Conservation (phyloP, 2,888 invertebrate species). For the Ceraclea dissimilis region DNA sequence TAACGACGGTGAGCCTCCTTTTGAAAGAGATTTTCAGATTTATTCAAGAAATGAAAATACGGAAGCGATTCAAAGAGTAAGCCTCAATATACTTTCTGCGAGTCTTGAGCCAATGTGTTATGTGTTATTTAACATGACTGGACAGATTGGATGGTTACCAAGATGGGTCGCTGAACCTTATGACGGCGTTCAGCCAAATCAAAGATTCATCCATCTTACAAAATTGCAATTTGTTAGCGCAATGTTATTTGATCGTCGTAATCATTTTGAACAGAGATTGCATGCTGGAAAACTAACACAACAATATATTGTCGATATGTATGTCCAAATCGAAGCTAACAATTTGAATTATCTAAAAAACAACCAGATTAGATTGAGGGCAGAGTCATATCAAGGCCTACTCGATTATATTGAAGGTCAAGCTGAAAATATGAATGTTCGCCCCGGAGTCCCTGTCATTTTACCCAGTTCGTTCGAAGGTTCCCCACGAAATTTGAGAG, state of each 20-base stretch:
- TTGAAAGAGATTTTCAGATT: background rate
- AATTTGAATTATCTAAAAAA: background rate
- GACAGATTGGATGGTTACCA: background rate
- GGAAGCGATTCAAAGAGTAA: background rate
- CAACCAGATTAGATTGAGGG: background rate
- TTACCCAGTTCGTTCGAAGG: background rate
- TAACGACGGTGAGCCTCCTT: background rate
- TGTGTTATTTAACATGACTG: background rate
- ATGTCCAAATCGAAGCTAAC: background rate
- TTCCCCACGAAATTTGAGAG: background rate
- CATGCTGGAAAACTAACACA: background rate
- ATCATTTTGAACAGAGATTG: no score
- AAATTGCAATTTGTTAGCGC: no score
- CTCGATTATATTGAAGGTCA: background rate
- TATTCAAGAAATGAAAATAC: background rate
- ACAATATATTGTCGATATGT: background rate
- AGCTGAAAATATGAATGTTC: background rate
- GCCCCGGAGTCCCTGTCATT: background rate
- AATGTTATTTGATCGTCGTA: no score
- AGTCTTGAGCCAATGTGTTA: background rate
- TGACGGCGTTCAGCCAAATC: background rate
- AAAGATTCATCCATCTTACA: no score
- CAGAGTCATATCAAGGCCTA: background rate
- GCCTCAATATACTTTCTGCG: background rate
- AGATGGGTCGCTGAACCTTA: background rate